Evolutionary conservation across 1,140 invertebrate species (phyloP).

Genomic region (Eueides isabella): DNA sequence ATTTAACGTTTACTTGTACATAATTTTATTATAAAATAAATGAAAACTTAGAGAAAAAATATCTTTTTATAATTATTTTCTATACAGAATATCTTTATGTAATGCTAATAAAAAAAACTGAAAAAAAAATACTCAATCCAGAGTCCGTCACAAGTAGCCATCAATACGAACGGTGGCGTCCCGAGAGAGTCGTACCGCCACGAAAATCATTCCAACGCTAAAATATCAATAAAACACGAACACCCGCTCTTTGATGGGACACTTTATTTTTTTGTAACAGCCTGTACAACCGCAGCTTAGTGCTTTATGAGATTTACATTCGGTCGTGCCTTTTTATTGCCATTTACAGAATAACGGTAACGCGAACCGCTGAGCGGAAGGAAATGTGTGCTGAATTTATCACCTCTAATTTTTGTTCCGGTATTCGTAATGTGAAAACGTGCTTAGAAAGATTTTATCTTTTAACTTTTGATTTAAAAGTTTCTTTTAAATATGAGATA

Average conservation of each 20-base stretch:
- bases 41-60: no score
- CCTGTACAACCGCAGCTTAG: conserved; percentile 58
- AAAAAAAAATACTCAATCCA: conserved; percentile 22
- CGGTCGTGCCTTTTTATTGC: conserved; percentile 70
- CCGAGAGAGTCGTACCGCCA: conserved; percentile 69
- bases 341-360: conserved; percentile 43
- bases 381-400: conserved; percentile 43
- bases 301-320: conserved; percentile 76
- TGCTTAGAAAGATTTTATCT: background rate
- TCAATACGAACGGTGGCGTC: conserved; percentile 69
- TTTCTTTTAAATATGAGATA: background rate
- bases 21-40: no score
- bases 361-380: conserved; percentile 34
- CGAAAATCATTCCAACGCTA: conserved; percentile 78
- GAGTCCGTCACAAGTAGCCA: conserved; percentile 60
- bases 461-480: background rate
- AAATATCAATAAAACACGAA: conserved; percentile 82
- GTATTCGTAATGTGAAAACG: background rate
- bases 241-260: conserved; percentile 73
- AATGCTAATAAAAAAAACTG: conserved; percentile 9
- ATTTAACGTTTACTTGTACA: no score
- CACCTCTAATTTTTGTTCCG: conserved; percentile 21
- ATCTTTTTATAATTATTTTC: no score
- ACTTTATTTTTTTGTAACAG: conserved; percentile 74
- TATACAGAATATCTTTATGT: background rate